phyloP scores from a whole-genome alignment of 2,888 invertebrate species.

The Steinernema scapterisci region DNA sequence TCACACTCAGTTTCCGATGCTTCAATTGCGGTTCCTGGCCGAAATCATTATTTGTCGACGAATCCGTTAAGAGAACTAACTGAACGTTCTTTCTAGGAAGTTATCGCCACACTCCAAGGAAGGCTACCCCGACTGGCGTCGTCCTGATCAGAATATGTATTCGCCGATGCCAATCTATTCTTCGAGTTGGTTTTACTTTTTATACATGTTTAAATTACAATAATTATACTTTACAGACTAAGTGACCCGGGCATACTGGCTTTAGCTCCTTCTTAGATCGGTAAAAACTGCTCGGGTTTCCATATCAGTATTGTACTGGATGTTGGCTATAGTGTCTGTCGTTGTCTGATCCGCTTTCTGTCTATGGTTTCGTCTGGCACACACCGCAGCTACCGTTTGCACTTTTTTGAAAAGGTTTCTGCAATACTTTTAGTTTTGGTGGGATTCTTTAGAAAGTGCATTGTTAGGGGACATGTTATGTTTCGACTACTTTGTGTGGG shows the following conservation, averaged over 20 bases:
- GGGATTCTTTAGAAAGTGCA: not conserved
- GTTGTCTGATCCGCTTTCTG: not conserved
- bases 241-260: not conserved
- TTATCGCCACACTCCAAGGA: not conserved
- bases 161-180: constrained; percentile 23
- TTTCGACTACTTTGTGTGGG: too few relatives aligned
- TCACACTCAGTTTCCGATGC: not conserved
- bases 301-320: not conserved
- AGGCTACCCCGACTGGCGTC: not conserved
- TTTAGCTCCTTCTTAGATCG: not conserved
- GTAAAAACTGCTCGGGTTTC: constrained; percentile 15
- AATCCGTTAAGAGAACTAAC: not conserved
- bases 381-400: too few relatives aligned
- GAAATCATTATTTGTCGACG: not conserved
- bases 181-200: constrained; percentile 13
- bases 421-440: too few relatives aligned
- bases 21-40: not conserved
- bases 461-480: too few relatives aligned
- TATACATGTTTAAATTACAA: too few relatives aligned
- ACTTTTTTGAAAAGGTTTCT: too few relatives aligned
- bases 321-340: not conserved
- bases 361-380: not conserved
- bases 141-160: not conserved
- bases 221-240: constrained; percentile 4
- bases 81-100: not conserved